Base-by-base conservation (phyloP, 2,113 vertebrate genomes). In the Gila orcuttii region DNA sequence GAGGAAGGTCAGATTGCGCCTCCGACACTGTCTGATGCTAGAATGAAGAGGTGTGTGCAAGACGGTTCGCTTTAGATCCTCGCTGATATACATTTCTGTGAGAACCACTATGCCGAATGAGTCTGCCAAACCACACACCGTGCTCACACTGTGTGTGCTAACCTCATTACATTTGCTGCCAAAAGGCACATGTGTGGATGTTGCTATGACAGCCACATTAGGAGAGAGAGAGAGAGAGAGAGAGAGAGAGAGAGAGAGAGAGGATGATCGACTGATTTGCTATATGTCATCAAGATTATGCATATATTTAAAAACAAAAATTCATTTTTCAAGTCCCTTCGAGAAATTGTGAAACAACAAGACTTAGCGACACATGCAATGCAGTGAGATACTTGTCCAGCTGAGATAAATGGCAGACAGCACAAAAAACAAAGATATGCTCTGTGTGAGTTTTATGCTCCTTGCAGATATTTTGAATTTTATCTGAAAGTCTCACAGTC, bases 101-200 rank as follows among this genome's bases (percentile, higher is more conserved):
- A 39, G 19, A 1, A 25, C 66, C 36, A n/a, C 36, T 15, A 74
- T 81, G 57, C 21, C 10, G 33, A 57, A 66, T 10, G 17, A 13
- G 15, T 73, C 33, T 68, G 36, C 64, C 64, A 33, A 31, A 71
- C 19, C 52, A 50, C 28, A 50, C n/a, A 28, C 84, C 64, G 39
- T 23, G 69, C 36, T 28, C 31, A 28, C 74, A 47, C 25, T 33
- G 19, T 62, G 60, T 85, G 84, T n/a, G n/a, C 78, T 74, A 39
- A 82, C 79, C 66, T 73, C 68, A 80, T 86, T 86, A 74, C 78
- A 79, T 85, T 21, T 85, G 21, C 75, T 64, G 75, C 74, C 75
- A 79, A 68, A 79, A 74, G 78, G 39, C 78, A 64, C 78, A 74
- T 81, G 66, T 80, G 85, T 81, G 39, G 85, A 81, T 81, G 77